Conservation (phyloP, 2,113 vertebrate genomes). For the Dromaius novaehollandiae region DNA sequence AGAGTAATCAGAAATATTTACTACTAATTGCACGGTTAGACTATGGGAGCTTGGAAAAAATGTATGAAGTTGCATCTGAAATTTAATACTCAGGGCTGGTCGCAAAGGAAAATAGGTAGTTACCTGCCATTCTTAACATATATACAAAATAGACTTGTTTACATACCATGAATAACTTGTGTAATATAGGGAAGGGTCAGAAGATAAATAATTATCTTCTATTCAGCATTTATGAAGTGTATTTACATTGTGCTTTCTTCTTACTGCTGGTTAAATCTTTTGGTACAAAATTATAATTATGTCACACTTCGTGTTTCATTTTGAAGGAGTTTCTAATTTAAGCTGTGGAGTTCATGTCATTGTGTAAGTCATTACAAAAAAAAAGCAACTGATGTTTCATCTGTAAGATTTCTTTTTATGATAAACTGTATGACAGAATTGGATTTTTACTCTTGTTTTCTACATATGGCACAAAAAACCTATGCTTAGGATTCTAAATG, state of each 20-base stretch:
- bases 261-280: not conserved
- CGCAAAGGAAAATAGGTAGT: not conserved
- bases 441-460: not conserved
- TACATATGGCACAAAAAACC: not conserved
- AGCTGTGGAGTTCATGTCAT: not conserved
- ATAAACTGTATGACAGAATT: not conserved
- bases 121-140: not conserved
- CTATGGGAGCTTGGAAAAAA: not conserved
- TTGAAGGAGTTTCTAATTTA: not conserved
- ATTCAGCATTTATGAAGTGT: fast-evolving
- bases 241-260: not conserved
- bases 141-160: not conserved
- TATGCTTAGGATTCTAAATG: not conserved
- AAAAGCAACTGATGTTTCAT: not conserved
- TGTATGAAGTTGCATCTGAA: not conserved
- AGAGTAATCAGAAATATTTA: not conserved
- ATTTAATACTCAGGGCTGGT: not conserved
- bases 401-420: not conserved
- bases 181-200: not conserved
- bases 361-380: not conserved
- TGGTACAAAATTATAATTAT: not conserved
- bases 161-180: not conserved
- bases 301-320: not conserved
- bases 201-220: not conserved
- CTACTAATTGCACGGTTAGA: not conserved